Evolutionary conservation across 1,140 invertebrate species (phyloP), one percentile per base, ranked within the genome.

Genomic region (Schlechtendalia chinensis): DNA sequence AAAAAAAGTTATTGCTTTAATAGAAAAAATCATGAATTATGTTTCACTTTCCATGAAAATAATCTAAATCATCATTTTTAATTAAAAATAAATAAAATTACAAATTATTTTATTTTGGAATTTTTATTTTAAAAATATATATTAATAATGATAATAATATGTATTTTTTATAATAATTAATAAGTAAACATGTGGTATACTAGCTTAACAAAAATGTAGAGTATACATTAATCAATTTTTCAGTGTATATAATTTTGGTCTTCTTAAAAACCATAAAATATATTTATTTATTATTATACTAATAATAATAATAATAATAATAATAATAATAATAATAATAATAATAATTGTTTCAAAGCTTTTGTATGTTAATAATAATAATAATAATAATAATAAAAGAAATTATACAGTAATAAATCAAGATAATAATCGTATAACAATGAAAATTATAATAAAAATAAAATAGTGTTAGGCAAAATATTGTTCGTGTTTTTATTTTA

Each of bases 401-500:
- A 59, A 79, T n/a, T 19, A 56, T 79, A 63, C 61, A 79, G 29
- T 77, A 77, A 61, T 79, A 79, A 79, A 79, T 79, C 75, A 79
- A 79, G 56, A 63, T 58, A 75, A 79, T 79, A 61, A 79, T 79
- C 10, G 75, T 79, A 79, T 79, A 79, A 79, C 75, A 79, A 79
- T 79, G 61, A n/a, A n/a, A n/a, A n/a, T n/a, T n/a, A 79, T 79
- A 79, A 79, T 63, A 79, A 79, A 50, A 79, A 63, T 77, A 77
- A 77, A 77, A 77, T 77, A 77, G 39, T 61, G 58, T 79, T 79
- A 61, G 58, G 58, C 58, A 22, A 79, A 79, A 79, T 79, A 79
- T 79, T 79, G 75, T 79, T 79, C 75, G 75, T 79, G 75, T 45
- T 79, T 79, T 61, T 79, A 79, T 79, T 72, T 79, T 61, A 79